Evolutionary conservation across 1,140 invertebrate species (phyloP), one percentile per base, ranked within the genome.

Genomic region (Colletes latitarsis): DNA sequence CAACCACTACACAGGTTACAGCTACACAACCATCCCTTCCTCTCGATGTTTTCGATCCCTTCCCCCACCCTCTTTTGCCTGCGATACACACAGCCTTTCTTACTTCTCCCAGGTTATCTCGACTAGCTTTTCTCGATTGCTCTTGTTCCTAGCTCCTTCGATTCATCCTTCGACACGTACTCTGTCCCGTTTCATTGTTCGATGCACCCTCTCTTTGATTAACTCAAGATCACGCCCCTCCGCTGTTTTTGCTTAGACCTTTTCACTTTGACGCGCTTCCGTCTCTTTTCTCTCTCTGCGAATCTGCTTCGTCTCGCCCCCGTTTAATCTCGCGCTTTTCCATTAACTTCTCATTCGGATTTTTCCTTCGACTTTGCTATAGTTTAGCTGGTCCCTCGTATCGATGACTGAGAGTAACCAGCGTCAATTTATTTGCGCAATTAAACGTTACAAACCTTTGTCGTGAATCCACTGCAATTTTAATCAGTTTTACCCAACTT

Each of bases 1-100:
- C 66, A 76, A 52, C 76, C 76, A 74, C 77, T 62, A 39, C 74
- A 71, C 74, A 57, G 53, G 53, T 55, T 77, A 69, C 49, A 46
- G 21, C 41, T 17, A 49, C 43, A 41, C 21, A 19, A 83, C 79
- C 77, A 74, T 53, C 68, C 46, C 58, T 82, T 46, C 67, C 58
- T 55, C 46, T 17, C 3, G 3, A 12, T 39, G 19, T 60, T 14
- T 4, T 39, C 66, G 46, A n/a, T 75, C 77, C 71, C 58, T 55
- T 72, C 55, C n/a, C 57, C 82, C 82, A 75, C 41, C 21, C 12
- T 53, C 75, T 41, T 49, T 52, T 39, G 43, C 67, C 66, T 49
- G 17, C 55, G 55, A 70, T 71, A 69, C 67, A 68, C 21, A 10
- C 39, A 5, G 43, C 55, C 21, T 71, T 71, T 70, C 57, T 71